Percentiles rank a stretch among this genome's conserved stretches.
These are phyloP conservation scores for Chamaea fasciata DNA, from an alignment of 2,113 vertebrate genomes.

Conservation along the genomic window DNA sequence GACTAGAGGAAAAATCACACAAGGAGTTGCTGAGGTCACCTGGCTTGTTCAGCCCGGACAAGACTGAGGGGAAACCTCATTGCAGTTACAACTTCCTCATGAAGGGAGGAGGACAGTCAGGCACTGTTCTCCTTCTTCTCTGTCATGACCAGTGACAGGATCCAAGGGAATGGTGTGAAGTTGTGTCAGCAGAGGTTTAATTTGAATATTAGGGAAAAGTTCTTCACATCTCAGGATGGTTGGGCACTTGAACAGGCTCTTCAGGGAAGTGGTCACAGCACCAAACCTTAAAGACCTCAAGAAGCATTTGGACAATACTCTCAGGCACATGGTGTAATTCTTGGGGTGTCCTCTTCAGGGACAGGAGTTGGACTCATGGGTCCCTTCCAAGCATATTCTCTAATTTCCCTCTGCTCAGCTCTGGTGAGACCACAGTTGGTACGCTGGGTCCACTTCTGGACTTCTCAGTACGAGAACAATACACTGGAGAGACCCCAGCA, in stretches of 20 bases:
- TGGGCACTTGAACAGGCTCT: background rate
- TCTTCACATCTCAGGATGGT: background rate
- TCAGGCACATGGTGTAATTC: background rate
- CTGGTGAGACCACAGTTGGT: background rate
- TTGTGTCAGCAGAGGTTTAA: background rate
- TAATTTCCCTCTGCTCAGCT: background rate
- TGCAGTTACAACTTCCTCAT: background rate
- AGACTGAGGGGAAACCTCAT: background rate
- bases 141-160: background rate
- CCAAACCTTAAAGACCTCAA: background rate
- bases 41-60: background rate
- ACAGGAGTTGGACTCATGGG: accelerated
- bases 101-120: background rate
- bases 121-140: background rate
- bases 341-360: background rate
- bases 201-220: background rate
- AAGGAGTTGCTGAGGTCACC: background rate
- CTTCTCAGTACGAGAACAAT: background rate
- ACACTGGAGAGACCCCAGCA: background rate
- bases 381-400: background rate
- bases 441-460: background rate
- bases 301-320: background rate
- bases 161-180: accelerated
- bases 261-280: background rate
- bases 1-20: background rate